Percentiles rank a stretch among this genome's conserved stretches.
Evolutionary conservation across 2,797 vertebrate species (phyloP).

Genomic region (Mus spretus): DNA sequence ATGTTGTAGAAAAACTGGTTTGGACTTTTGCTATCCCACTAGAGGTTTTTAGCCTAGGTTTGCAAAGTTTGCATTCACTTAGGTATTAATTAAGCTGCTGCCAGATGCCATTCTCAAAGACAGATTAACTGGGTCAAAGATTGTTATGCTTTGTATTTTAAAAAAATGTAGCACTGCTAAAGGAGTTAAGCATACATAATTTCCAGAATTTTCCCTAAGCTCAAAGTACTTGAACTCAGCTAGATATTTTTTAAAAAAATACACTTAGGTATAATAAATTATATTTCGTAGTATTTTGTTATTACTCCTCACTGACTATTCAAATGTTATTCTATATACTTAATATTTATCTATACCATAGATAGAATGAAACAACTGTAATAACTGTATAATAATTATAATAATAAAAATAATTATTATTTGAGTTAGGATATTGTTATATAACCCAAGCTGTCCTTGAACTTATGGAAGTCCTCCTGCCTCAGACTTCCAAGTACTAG

Average conservation of each 20-base stretch:
- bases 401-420: background rate
- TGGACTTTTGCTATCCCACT: slow-evolving; percentile 20
- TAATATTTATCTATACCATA: background rate
- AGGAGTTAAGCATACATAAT: slow-evolving; percentile 47
- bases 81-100: slow-evolving; percentile 67
- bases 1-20: background rate
- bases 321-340: background rate
- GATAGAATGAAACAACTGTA: background rate
- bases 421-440: background rate
- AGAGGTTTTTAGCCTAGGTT: slow-evolving; percentile 29
- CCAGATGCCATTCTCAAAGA: background rate
- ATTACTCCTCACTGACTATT: background rate
- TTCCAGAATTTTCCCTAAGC: background rate
- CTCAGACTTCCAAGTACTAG: background rate
- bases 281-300: background rate
- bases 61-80: slow-evolving; percentile 48
- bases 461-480: background rate
- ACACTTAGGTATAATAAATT: background rate
- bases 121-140: slow-evolving; percentile 62
- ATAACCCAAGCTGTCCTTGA: background rate
- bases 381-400: background rate
- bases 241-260: slow-evolving; percentile 9
- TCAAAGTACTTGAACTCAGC: slow-evolving; percentile 3
- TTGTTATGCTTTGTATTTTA: background rate
- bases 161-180: background rate